Evolutionary conservation across 2,113 vertebrate species (phyloP), one percentile per base, ranked within the genome.

Genomic region (Aphelocoma coerulescens): DNA sequence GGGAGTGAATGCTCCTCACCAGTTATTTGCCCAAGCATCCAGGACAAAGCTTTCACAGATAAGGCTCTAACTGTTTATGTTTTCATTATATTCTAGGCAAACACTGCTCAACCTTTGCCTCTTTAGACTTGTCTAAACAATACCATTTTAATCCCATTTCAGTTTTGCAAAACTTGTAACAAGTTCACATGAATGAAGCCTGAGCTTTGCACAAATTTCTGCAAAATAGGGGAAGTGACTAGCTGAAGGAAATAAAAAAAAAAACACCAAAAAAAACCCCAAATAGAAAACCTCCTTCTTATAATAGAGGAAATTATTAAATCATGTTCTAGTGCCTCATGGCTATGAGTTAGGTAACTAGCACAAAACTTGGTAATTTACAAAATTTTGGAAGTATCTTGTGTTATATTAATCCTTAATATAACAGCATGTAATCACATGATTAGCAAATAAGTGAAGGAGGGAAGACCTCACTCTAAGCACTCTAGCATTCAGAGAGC

Each of bases 231-330:
- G 57, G 37, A 78, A 94, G 41, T 39, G 43, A 59, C 52, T 78
- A 28, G 28, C 39, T 65, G 62, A 19, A 17, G n/a, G 32, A 73
- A 92, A 77, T 1, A 21, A 66, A 28, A 14, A 52, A 52, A 39
- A 26, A 22, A 43, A 30, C 3, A 0, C 4, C 8, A 8, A n/a
- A 54, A 24, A 26, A 4, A 32, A 54, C 59, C 23, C 8, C 4
- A 28, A 43, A n/a, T 5, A 63, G 48, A 88, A 77, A 48, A 1
- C 5, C 7, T 8, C 9, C 24, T 28, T 23, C 69, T 65, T 88
- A 20, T 65, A 79, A 76, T 1, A 68, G 24, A 82, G 88, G 16
- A 85, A 90, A 82, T 28, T 0, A 41, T 79, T 82, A 15, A 30
- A 68, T 66, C 39, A 16, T 26, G 22, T 52, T 93, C 44, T 49